phyloP scores from a whole-genome alignment of 1,140 invertebrate genomes.

The Drosophila busckii region DNA sequence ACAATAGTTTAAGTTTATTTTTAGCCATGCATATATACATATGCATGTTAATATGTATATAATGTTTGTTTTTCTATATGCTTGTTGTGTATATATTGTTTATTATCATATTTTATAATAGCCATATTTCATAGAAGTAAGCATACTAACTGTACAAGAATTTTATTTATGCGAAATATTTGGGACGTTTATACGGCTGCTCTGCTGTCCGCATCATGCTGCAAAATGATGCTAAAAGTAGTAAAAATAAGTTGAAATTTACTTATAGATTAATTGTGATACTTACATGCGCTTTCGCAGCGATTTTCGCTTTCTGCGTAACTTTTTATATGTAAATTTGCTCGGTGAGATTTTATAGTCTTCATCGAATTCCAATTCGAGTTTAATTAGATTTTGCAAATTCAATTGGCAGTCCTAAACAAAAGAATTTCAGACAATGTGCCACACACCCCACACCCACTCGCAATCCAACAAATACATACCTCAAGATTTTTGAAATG shows the following conservation, averaged over 20 bases:
- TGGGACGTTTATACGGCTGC: conserved; percentile 29
- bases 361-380: conserved; percentile 78
- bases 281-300: conserved; percentile 65
- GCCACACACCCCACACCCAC: not conserved
- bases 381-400: conserved; percentile 75
- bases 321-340: conserved; percentile 75
- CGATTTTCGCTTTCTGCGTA: conserved; percentile 74
- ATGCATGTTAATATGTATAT: conserved; percentile 25
- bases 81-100: conserved; percentile 29
- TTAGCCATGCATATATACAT: conserved; percentile 24
- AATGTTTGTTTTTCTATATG: conserved; percentile 16
- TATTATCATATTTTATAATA: conserved; percentile 58
- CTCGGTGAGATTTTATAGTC: conserved; percentile 78
- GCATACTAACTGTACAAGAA: conserved; percentile 72
- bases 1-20: conserved; percentile 37
- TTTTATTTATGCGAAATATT: conserved; percentile 39
- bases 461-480: too few species aligned
- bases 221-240: conserved; percentile 55
- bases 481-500: conserved; percentile 77
- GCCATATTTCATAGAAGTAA: conserved; percentile 70
- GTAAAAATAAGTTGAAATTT: not conserved
- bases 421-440: not conserved
- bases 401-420: conserved; percentile 77
- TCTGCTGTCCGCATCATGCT: conserved; percentile 34
- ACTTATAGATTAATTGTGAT: too few species aligned